These are phyloP conservation scores for Dascyllus trimaculatus DNA, from an alignment of 2,113 vertebrate genomes.

Conservation along the genomic window DNA sequence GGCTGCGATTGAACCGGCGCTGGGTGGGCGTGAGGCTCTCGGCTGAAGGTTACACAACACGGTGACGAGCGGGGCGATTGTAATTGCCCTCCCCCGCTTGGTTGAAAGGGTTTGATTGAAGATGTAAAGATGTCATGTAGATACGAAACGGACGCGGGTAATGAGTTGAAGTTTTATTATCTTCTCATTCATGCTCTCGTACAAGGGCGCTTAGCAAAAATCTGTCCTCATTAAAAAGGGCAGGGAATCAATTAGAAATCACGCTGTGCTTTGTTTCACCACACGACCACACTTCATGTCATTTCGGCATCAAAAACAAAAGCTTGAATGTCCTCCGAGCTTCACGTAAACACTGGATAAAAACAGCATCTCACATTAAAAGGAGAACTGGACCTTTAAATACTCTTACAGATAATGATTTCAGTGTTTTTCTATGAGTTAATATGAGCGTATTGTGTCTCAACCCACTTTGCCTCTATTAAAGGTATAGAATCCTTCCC, in stretches of 20 bases:
- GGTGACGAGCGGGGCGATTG: conserved; percentile 4
- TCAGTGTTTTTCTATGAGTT: neutral
- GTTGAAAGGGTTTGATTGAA: conserved; percentile 42
- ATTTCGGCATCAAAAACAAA: neutral
- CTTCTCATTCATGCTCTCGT: neutral
- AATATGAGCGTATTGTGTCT: conserved; percentile 8
- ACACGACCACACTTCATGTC: neutral
- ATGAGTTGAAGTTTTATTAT: conserved; percentile 41
- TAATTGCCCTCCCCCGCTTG: neutral
- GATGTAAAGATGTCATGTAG: conserved; percentile 22
- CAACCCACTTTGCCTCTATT: neutral
- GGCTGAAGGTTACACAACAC: conserved; percentile 30
- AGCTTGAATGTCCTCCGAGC: neutral
- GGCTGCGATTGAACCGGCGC: conserved; percentile 8
- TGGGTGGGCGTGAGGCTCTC: conserved; percentile 3
- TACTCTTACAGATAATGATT: neutral
- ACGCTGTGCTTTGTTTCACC: neutral
- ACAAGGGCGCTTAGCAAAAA: conserved; percentile 20
- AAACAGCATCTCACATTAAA: conserved; percentile 8
- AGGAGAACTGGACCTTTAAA: neutral
- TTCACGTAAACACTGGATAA: neutral
- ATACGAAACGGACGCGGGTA: conserved; percentile 25
- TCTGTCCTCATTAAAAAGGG: conserved; percentile 1
- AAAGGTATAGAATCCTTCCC: neutral
- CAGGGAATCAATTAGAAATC: conserved; percentile 5